Base-by-base conservation (phyloP, 2,113 vertebrate genomes). In the Clarias macrocephalus region DNA sequence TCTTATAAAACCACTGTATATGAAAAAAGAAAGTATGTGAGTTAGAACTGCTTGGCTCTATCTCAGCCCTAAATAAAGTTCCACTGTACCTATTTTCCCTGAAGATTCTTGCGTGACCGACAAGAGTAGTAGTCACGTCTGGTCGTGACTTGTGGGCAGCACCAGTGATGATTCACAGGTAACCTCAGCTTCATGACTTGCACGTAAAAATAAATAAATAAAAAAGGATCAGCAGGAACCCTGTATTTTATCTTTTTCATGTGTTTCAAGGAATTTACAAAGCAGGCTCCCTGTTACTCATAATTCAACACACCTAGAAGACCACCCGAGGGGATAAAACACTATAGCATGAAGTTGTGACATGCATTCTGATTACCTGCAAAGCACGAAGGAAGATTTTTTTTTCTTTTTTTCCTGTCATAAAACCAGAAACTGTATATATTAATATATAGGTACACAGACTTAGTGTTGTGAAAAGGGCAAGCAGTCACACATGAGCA, bases 301-400 rank as follows among this genome's bases (percentile, higher is more conserved):
- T 62, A 72, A 82, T 73, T 86, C 85, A 60, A 18, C 10, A 66
- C 37, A 59, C 56, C 79, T 82, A 82, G 52, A 86, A 86, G 52
- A 59, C 79, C 62, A 77, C 85, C 77, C 37, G 30, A 73, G 79
- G 66, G 66, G 56, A 82, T 82, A 62, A 82, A 21, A 60, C 56
- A 80, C 76, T 21, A 33, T 62, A 73, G 65, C 66, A 66, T 19
- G 65, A 28, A 19, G 52, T 62, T 25, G 85, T 62, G 66, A 54
- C 9, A 30, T 59, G 85, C 85, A 86, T 82, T 62, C 66, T 52
- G 72, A 82, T 82, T 60, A 86, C 30, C 28, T 60, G 30, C 23
- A 79, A 80, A 81, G 63, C 42, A 60, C 30, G 33, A 80, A 81
- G 79, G 52, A 70, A 80, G 21, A 70, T 13, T 8, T 57, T 70